These are phyloP conservation scores for Enoplosus armatus DNA, from an alignment of 2,797 vertebrate species.

Conservation along the genomic window DNA sequence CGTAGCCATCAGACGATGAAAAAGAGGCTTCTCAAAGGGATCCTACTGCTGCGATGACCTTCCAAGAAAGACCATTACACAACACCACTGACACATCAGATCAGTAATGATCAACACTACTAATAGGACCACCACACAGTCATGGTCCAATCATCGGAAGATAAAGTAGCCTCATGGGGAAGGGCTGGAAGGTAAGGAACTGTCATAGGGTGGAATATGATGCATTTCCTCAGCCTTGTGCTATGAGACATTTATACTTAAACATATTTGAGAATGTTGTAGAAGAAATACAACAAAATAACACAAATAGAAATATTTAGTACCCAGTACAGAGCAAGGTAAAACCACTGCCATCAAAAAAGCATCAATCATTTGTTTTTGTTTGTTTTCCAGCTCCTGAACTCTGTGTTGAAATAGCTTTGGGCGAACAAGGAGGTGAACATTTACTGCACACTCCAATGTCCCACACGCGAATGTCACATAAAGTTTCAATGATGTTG, in stretches of 20 bases:
- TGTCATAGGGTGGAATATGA: background rate
- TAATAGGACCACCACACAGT: conserved; percentile 49
- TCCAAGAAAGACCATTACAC: conserved; percentile 48
- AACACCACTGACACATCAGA: conserved; percentile 44
- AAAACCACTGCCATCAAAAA: background rate
- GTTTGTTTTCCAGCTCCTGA: background rate
- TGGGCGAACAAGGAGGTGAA: background rate
- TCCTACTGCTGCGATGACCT: conserved; percentile 66
- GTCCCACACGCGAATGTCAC: background rate
- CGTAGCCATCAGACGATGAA: conserved; percentile 49
- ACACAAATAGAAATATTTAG: background rate
- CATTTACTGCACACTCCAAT: background rate
- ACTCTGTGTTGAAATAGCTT: background rate
- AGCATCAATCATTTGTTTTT: background rate
- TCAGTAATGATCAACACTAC: conserved; percentile 60
- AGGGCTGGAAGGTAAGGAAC: background rate
- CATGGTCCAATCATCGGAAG: conserved; percentile 12
- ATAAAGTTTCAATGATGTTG: background rate
- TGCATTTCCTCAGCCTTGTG: background rate
- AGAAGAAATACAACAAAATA: background rate
- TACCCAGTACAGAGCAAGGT: background rate
- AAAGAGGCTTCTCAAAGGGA: conserved; percentile 53
- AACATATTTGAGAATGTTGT: background rate
- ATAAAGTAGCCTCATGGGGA: conserved; percentile 15
- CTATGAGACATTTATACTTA: background rate